Evolutionary conservation across 2,888 invertebrate genomes (phyloP), one percentile per base, ranked within the genome.

Genomic region (Tachina grossa): DNA sequence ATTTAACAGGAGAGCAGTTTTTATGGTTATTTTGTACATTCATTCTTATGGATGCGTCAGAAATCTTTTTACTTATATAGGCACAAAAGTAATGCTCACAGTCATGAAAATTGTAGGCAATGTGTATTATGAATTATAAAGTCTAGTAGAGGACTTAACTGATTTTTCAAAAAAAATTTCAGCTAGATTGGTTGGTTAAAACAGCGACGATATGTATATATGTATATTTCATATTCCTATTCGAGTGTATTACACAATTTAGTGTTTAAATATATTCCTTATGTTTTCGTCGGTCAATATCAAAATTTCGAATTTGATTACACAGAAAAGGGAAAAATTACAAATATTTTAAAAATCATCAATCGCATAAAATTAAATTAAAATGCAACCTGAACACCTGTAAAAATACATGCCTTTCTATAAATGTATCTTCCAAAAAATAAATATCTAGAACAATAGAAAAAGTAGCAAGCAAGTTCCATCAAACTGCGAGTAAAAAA

Each of bases 301-400:
- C 1, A 63, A 6, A 63, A 55, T 47, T 55, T 79, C 9, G 3
- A 31, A 63, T 71, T 53, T 19, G n/a, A 43, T 57, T n/a, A 13
- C 13, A n/a, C 0, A 6, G 9, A 31, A 47, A 65, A 43, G 8
- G 9, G 4, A 1, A n/a, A 63, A 63, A 63, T 13, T 13, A 14
- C 51, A 63, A 51, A 19, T 5, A 11, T 22, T 11, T 6, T 31
- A 71, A 57, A 57, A 66, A 49, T 19, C 31, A 66, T 22, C 78
- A 69, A 31, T 69, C 45, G 53, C 47, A 31, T 43, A 57, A 69
- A 79, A 61, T 45, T 61, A 39, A 61, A 71, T 63, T 31, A 71
- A 71, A 31, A 51, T 69, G 43, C 11, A 65, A 8, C 5, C 10
- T n/a, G 22, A 45, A 47, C 59, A 61, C 43, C 68, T 59, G 41